These are phyloP conservation scores for Palloptera scutellata DNA, from an alignment of 2,888 invertebrate genomes.

Conservation along the genomic window DNA sequence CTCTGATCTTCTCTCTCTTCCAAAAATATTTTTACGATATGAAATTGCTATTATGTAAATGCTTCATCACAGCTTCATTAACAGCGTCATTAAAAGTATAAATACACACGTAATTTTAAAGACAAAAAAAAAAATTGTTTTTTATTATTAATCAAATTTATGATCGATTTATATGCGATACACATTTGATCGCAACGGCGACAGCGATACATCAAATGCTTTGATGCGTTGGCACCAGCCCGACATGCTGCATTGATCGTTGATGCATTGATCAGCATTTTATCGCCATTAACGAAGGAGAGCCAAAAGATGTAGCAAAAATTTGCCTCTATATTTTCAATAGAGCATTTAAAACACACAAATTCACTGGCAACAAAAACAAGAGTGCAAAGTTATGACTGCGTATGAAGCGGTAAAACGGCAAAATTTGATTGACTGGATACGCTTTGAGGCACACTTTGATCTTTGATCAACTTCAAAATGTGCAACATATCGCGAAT, in stretches of 20 bases:
- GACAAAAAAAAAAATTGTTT: background rate
- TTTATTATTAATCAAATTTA: conserved; percentile 4
- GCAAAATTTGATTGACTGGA: conserved; percentile 14
- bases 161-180: background rate
- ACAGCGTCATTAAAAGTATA: conserved; percentile 9
- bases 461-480: conserved; percentile 22
- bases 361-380: too few species aligned
- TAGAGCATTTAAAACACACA: too few species aligned
- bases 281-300: background rate
- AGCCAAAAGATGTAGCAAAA: background rate
- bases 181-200: too few species aligned
- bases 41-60: background rate
- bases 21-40: too few species aligned
- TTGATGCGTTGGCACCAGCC: too few species aligned
- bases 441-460: background rate
- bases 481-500: background rate
- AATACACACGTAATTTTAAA: background rate
- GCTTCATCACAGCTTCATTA: background rate
- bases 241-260: too few species aligned
- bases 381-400: background rate
- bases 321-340: background rate
- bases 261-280: too few species aligned
- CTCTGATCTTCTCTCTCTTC: too few species aligned
- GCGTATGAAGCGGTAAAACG: conserved; percentile 1
- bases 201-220: too few species aligned